phyloP scores from a whole-genome alignment of 2,888 invertebrate species.

The Colletes collaris region DNA sequence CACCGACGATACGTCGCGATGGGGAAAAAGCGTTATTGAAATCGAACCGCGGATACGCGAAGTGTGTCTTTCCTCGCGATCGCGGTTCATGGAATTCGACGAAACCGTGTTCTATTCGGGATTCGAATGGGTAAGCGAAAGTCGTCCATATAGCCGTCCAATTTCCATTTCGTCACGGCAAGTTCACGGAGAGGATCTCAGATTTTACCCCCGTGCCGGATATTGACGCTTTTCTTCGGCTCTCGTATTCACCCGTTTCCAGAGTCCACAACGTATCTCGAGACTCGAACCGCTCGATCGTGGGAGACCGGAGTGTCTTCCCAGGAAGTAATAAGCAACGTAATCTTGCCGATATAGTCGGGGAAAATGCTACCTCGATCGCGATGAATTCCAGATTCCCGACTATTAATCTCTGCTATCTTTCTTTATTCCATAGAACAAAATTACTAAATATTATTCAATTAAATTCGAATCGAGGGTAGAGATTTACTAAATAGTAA shows the following conservation, averaged over 20 bases:
- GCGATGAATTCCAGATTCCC: too few relatives aligned
- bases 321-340: conserved; percentile 35
- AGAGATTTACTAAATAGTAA: too few relatives aligned
- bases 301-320: conserved; percentile 1
- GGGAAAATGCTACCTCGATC: too few relatives aligned
- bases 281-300: conserved; percentile 13
- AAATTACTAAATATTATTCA: too few relatives aligned
- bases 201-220: conserved; percentile 50
- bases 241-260: conserved; percentile 19
- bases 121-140: conserved; percentile 46
- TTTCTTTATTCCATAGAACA: too few relatives aligned
- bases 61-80: conserved; percentile 5
- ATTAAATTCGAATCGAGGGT: too few relatives aligned
- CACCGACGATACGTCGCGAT: not conserved
- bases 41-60: conserved; percentile 5
- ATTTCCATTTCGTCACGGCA: conserved; percentile 64
- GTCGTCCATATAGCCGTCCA: conserved; percentile 57
- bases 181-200: conserved; percentile 41
- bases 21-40: conserved; percentile 19
- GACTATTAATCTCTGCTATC: too few relatives aligned
- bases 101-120: conserved; percentile 28
- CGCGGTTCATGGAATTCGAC: conserved; percentile 27
- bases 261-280: conserved; percentile 18
- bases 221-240: conserved; percentile 55
- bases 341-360: conserved; percentile 4